These are phyloP conservation scores for Archilochus colubris DNA, from an alignment of 2,113 vertebrate species.

Conservation along the genomic window DNA sequence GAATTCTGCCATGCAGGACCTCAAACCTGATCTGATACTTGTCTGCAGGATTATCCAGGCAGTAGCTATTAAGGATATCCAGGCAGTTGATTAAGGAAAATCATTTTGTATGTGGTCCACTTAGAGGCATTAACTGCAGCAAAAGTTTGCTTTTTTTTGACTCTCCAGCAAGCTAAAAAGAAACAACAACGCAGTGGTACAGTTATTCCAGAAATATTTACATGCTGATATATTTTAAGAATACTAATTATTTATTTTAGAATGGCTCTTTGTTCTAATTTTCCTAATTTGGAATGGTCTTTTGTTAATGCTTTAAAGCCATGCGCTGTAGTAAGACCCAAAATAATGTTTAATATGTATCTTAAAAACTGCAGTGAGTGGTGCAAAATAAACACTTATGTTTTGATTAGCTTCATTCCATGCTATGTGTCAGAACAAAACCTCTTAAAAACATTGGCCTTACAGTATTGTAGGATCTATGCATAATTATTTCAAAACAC, in stretches of 20 bases:
- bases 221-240: constrained; percentile 40
- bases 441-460: constrained; percentile 39
- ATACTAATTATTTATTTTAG: constrained; percentile 46
- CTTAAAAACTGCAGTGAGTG: constrained; percentile 25
- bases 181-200: neutral
- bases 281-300: constrained; percentile 43
- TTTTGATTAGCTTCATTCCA: constrained; percentile 60
- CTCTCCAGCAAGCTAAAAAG: neutral
- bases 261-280: constrained; percentile 44
- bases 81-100: neutral
- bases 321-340: neutral
- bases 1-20: neutral
- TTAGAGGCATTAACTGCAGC: constrained; percentile 7
- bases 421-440: constrained; percentile 57
- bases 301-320: constrained; percentile 37
- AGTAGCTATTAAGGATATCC: neutral
- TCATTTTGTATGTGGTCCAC: neutral
- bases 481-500: constrained; percentile 66
- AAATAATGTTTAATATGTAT: constrained; percentile 35
- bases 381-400: constrained; percentile 41
- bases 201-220: neutral
- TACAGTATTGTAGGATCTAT: constrained; percentile 44
- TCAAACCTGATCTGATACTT: neutral
- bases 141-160: neutral
- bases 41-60: constrained; percentile 20